A percentile compares a stretch with the other conserved stretches of the same genome.
phyloP scores from a whole-genome alignment of 2,113 vertebrate genomes.

The Noturus placidus region DNA sequence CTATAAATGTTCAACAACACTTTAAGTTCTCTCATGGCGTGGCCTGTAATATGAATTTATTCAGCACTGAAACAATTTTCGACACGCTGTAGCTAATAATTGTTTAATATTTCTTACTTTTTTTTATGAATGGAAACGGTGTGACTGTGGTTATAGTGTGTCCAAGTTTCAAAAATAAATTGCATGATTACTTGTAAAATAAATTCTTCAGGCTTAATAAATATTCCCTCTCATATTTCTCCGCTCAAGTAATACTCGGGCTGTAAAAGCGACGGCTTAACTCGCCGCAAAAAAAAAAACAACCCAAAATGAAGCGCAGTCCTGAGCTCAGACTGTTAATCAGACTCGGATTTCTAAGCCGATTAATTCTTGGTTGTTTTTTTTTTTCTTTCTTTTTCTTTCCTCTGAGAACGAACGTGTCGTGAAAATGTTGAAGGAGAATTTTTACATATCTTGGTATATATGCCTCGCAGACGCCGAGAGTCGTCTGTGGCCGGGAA shows the following conservation, averaged over 20 bases:
- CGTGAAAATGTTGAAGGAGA: not conserved
- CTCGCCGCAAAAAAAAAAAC: not conserved
- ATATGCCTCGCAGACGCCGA: not conserved
- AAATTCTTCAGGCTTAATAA: not conserved
- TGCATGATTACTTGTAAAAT: not conserved
- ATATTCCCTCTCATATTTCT: not conserved
- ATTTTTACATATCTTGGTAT: not conserved
- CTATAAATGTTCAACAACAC: no score
- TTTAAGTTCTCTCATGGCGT: no score
- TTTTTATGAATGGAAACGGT: not conserved
- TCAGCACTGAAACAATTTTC: not conserved
- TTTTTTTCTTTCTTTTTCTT: not conserved
- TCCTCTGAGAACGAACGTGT: not conserved
- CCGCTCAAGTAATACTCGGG: not conserved
- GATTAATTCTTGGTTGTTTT: not conserved
- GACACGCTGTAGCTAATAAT: no score
- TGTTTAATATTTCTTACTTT: not conserved
- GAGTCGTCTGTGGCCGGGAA: no score
- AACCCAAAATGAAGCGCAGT: not conserved
- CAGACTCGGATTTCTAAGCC: not conserved
- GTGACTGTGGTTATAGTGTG: not conserved
- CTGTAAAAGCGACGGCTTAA: not conserved
- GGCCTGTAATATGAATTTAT: not conserved
- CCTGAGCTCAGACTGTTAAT: conserved; percentile 5
- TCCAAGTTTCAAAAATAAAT: not conserved